A percentile compares a stretch with the other conserved stretches of the same genome.
phyloP scores from a whole-genome alignment of 92 coral and sea anemone species.

The Chrysogorgia sp. region DNA sequence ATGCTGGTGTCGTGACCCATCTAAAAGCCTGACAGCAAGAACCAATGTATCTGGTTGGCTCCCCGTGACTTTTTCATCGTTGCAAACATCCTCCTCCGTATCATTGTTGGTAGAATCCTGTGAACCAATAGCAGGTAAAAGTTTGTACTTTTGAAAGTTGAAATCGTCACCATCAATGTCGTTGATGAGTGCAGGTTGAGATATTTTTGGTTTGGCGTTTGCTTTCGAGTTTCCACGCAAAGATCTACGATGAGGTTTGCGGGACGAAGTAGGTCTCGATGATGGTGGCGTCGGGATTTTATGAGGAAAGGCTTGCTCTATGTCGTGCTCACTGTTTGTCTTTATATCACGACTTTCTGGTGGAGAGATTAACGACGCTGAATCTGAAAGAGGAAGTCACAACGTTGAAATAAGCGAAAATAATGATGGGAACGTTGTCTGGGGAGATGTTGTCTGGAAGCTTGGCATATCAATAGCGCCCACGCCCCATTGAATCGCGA shows the following conservation, averaged over 20 bases:
- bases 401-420: no score
- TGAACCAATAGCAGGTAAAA: constrained; percentile 26
- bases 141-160: constrained; percentile 4
- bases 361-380: background rate
- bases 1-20: constrained; percentile 86
- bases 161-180: background rate
- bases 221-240: background rate
- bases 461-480: no score
- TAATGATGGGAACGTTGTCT: no score
- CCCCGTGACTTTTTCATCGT: background rate
- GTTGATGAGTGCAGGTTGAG: background rate
- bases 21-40: constrained; percentile 78
- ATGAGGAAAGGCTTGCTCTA: background rate
- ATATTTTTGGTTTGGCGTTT: background rate
- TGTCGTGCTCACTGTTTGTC: background rate
- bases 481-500: no score
- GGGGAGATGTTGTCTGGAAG: no score
- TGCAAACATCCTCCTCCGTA: background rate
- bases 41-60: constrained; percentile 73
- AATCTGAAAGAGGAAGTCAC: no score
- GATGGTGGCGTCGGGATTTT: constrained; percentile 41
- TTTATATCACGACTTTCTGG: background rate
- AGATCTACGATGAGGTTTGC: background rate
- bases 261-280: constrained; percentile 18
- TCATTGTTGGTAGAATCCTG: background rate